phyloP scores from a whole-genome alignment of 2,888 invertebrate species.

The Stenolophus ochropezus region DNA sequence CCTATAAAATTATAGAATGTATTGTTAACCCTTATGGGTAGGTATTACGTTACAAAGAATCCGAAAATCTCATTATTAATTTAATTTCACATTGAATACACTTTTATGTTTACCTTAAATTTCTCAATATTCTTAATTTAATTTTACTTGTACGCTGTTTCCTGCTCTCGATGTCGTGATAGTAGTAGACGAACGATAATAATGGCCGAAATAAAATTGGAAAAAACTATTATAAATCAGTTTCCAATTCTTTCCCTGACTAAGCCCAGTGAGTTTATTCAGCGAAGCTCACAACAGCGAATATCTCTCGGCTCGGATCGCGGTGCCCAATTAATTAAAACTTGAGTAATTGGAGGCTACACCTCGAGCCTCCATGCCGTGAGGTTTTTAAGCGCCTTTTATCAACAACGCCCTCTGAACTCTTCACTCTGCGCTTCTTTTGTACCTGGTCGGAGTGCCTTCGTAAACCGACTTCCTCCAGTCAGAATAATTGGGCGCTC shows the following conservation, averaged over 20 bases:
- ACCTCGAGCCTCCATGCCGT: neutral
- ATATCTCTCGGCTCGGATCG: conserved; percentile 42
- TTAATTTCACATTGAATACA: too few species aligned
- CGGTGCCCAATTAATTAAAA: conserved; percentile 54
- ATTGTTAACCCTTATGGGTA: too few species aligned
- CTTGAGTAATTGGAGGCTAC: conserved; percentile 54
- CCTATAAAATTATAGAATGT: too few species aligned
- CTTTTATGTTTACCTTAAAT: too few species aligned
- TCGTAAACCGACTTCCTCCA: conserved; percentile 24
- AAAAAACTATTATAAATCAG: neutral
- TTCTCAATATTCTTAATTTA: neutral
- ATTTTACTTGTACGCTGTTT: neutral
- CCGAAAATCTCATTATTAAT: too few species aligned
- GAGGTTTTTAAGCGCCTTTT: conserved; percentile 45
- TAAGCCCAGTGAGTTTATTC: conserved; percentile 36
- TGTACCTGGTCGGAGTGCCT: conserved; percentile 39
- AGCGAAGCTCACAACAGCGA: conserved; percentile 23
- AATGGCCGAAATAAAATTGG: neutral
- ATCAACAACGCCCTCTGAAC: conserved; percentile 34
- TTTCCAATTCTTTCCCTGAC: conserved; percentile 8
- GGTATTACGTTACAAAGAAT: too few species aligned
- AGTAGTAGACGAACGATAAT: neutral
- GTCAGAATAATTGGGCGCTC: conserved; percentile 23
- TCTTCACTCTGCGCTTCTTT: conserved; percentile 45
- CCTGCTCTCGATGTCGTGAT: neutral